A percentile compares a stretch with the other conserved stretches of the same genome.
Evolutionary conservation across 1,140 invertebrate species (phyloP).

Genomic region (Monomorium pharaonis): DNA sequence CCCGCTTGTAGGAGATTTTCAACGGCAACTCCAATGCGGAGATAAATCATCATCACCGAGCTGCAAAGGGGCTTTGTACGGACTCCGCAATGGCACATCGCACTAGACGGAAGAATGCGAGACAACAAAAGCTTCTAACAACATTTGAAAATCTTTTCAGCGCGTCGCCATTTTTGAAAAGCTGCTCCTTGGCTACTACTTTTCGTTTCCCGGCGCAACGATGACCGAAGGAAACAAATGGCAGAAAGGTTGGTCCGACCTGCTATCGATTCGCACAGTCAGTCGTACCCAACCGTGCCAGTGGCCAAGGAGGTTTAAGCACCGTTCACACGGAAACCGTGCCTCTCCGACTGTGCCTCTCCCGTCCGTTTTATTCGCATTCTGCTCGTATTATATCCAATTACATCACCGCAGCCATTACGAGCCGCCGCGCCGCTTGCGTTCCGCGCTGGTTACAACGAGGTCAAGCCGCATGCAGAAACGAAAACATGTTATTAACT

Average conservation of each 20-base stretch:
- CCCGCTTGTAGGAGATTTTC: conserved; percentile 13
- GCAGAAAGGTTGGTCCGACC: conserved; percentile 44
- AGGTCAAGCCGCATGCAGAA: conserved; percentile 40
- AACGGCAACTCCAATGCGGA: conserved; percentile 12
- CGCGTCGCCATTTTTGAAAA: conserved; percentile 1
- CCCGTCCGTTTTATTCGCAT: conserved; percentile 48
- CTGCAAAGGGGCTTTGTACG: conserved; percentile 45
- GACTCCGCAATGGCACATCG: conserved; percentile 18
- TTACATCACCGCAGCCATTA: conserved; percentile 54
- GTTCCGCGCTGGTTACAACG: conserved; percentile 54
- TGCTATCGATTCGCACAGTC: conserved; percentile 74
- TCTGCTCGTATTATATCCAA: conserved; percentile 55
- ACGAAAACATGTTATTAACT: conserved; percentile 51
- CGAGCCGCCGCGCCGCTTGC: conserved; percentile 6
- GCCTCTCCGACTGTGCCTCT: conserved; percentile 7
- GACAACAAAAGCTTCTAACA: conserved; percentile 38
- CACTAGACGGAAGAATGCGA: conserved; percentile 10
- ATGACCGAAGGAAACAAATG: conserved; percentile 53
- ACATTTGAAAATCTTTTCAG: conserved; percentile 35
- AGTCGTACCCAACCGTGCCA: conserved; percentile 72
- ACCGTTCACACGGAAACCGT: conserved; percentile 41
- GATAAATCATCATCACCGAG: conserved; percentile 54
- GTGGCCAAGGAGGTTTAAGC: conserved; percentile 43
- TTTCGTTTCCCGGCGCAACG: conserved; percentile 29
- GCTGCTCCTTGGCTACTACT: not conserved